These are phyloP conservation scores for Rhynchotus rufescens DNA, from an alignment of 2,797 vertebrate genomes.

Conservation along the genomic window DNA sequence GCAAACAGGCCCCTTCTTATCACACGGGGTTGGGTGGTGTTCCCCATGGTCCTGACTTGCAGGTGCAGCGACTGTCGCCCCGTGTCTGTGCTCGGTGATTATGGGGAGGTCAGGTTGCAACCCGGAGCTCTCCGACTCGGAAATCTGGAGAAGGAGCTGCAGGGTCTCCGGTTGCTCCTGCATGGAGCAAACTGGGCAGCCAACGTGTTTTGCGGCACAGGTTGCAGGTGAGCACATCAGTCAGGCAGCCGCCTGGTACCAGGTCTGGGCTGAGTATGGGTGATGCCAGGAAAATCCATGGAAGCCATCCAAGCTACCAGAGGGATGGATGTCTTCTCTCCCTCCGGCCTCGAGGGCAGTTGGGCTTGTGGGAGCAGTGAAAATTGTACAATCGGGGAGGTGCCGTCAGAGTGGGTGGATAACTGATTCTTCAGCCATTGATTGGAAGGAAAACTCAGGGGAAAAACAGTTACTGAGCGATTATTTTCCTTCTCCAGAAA, in stretches of 20 bases:
- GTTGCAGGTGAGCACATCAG: not conserved
- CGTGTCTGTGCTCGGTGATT: not conserved
- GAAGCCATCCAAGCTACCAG: conserved; percentile 28
- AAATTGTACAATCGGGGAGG: not conserved
- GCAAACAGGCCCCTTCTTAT: conserved; percentile 14
- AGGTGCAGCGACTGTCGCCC: not conserved
- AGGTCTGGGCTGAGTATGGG: not conserved
- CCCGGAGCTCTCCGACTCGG: not conserved
- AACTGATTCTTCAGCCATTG: not conserved
- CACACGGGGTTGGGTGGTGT: not conserved
- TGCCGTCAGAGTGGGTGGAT: conserved; percentile 1
- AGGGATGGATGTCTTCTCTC: conserved; percentile 5
- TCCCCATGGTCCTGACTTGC: not conserved
- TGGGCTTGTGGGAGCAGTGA: conserved; percentile 5
- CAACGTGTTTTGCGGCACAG: not conserved
- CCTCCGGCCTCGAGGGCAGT: conserved; percentile 18
- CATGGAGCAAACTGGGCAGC: not conserved
- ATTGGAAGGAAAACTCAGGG: not conserved
- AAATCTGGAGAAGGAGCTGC: not conserved
- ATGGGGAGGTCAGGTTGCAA: not conserved
- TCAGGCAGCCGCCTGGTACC: not conserved
- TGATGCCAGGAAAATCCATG: not conserved
- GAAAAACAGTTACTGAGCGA: not conserved
- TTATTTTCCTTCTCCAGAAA: not conserved
- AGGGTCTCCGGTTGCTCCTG: not conserved